Base-by-base conservation (phyloP, 1,140 invertebrate species). In the Brachionus sp. region DNA sequence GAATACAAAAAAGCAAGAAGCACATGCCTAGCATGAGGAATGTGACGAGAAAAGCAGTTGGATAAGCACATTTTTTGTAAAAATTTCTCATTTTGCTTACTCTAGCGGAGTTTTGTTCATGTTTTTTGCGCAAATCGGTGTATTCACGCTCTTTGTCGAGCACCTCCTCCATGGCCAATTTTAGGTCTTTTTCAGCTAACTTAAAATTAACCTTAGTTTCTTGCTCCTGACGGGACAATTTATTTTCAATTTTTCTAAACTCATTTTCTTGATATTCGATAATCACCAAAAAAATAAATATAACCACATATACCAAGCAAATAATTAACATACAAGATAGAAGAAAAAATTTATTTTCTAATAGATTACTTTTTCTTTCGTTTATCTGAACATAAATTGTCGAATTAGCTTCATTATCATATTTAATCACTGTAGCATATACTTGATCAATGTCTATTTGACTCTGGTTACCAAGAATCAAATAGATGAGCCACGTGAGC, bases 111-210 rank as follows among this genome's bases (percentile, higher is more conserved):
- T 57, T 25, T 33, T 80, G 2, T 33, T 57, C 16, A 19, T 62
- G 50, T n/a, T 80, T 80, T 62, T 37, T 29, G 53, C 77, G 53
- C 7, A 66, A 80, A 25, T 62, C 10, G 5, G 29, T 80, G 57
- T 25, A 80, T 13, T 80, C 50, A 9, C 29, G n/a, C 13, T 66
- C 77, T 62, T 80, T 80, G 12, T 57, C 35, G 7, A 80, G 10
- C 23, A 80, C 62, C 10, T 80, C 35, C 5, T 62, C 7, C 77
- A 80, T 80, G 5, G 77, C 77, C 50, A 23, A 19, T 62, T 80
- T 80, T 12, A 80, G 50, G 33, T 80, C 77, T 80, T 57, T 57
- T 80, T 80, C 77, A 12, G 77, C 77, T 35, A 80, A 19, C 29
- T 80, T 80, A 39, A 62, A 62, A 29, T 80, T 35, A 12, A 80